A percentile compares a stretch with the other conserved stretches of the same genome.
phyloP scores from a whole-genome alignment of 2,797 vertebrate genomes.

The Lepus oiostolus region DNA sequence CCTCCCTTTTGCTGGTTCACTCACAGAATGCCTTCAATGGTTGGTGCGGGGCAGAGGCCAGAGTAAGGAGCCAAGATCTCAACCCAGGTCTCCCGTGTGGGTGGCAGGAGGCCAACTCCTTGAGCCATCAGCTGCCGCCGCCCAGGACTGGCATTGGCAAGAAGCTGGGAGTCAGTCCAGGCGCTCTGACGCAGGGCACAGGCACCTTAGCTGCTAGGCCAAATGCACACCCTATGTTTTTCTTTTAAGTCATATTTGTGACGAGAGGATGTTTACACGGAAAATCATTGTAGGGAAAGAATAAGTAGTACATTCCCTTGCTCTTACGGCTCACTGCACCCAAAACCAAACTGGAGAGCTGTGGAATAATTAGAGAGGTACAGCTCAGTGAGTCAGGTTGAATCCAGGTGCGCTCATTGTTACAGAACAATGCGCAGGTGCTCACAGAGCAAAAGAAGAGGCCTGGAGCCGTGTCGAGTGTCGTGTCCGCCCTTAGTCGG shows the following conservation, averaged over 20 bases:
- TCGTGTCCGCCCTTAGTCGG: neutral
- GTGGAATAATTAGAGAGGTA: neutral
- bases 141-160: no score
- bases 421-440: neutral
- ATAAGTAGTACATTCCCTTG: neutral
- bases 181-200: no score
- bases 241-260: neutral
- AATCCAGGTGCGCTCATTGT: neutral
- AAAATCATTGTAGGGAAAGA: neutral
- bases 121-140: no score
- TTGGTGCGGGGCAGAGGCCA: no score
- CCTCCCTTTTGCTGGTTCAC: no score
- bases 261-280: neutral
- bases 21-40: neutral
- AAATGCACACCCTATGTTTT: no score
- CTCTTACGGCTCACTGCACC: neutral
- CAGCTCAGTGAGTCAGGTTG: conserved; percentile 2
- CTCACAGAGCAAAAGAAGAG: neutral
- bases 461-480: neutral
- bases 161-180: no score
- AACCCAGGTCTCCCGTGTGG: no score
- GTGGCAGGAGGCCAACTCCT: no score
- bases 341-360: neutral
- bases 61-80: no score
- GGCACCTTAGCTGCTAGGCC: no score